These are phyloP conservation scores for Lutraria lutraria DNA, from an alignment of 2,888 invertebrate genomes.

Conservation along the genomic window DNA sequence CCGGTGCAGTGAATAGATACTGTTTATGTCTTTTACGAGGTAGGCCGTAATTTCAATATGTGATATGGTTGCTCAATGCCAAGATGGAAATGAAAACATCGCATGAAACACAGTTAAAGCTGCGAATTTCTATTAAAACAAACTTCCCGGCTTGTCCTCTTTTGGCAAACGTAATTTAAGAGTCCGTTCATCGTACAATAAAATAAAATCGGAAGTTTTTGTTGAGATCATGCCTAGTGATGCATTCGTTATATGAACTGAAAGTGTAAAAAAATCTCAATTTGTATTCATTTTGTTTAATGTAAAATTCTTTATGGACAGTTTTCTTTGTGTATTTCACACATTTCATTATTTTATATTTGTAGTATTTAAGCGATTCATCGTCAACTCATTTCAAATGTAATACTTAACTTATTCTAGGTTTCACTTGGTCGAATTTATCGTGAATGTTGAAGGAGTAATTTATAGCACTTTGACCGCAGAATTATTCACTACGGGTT, in stretches of 20 bases:
- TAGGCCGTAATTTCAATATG: not conserved
- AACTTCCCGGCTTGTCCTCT: not conserved
- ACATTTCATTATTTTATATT: too few species aligned
- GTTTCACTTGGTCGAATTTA: not conserved
- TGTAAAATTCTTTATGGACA: too few species aligned
- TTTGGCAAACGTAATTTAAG: conserved; percentile 1
- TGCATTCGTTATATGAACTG: too few species aligned
- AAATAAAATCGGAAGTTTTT: too few species aligned
- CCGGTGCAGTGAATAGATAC: not conserved
- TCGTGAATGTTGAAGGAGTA: not conserved
- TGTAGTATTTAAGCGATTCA: too few species aligned
- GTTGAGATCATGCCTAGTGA: too few species aligned
- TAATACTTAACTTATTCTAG: not conserved
- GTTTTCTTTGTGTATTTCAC: too few species aligned
- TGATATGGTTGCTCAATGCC: not conserved
- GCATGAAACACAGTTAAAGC: not conserved
- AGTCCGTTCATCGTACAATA: too few species aligned
- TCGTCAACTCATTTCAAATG: too few species aligned
- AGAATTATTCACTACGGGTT: not conserved
- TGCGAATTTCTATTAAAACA: not conserved
- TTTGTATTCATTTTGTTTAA: too few species aligned
- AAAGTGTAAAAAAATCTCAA: too few species aligned
- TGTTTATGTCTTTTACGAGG: not conserved
- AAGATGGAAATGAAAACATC: not conserved
- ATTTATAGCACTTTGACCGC: not conserved